Percentiles rank a stretch among this genome's conserved stretches.
phyloP scores from a whole-genome alignment of 2,888 invertebrate species.

The Tuberolachnus salignus region DNA sequence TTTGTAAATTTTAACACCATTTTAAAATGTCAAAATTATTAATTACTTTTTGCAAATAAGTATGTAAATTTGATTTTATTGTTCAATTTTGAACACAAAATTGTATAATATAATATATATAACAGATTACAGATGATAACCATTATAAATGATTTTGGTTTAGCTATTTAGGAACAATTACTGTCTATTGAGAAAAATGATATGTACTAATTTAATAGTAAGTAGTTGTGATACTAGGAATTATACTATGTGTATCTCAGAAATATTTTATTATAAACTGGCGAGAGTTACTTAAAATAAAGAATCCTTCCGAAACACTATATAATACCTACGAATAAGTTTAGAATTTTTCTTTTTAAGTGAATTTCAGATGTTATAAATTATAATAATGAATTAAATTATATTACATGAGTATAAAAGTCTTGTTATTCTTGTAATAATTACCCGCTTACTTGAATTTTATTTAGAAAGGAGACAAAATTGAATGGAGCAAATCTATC shows the following conservation, averaged over 20 bases:
- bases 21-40: not conserved
- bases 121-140: too few relatives aligned
- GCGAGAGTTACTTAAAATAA: too few relatives aligned
- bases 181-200: too few relatives aligned
- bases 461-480: too few relatives aligned
- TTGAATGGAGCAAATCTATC: too few relatives aligned
- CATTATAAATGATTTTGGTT: too few relatives aligned
- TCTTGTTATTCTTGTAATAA: too few relatives aligned
- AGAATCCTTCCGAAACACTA: too few relatives aligned
- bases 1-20: slow-evolving; percentile 5
- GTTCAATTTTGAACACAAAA: not conserved
- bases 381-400: not conserved
- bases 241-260: not conserved
- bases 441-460: too few relatives aligned
- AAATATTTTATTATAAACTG: too few relatives aligned
- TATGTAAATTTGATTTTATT: not conserved
- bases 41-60: not conserved
- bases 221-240: not conserved
- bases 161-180: too few relatives aligned
- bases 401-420: not conserved
- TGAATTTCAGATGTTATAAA: not conserved
- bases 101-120: too few relatives aligned
- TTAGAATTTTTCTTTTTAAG: not conserved
- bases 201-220: not conserved
- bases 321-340: not conserved